A percentile compares a stretch with the other conserved stretches of the same genome.
Evolutionary conservation across 2,888 invertebrate genomes (phyloP).

Genomic region (Chymomyza amoena): DNA sequence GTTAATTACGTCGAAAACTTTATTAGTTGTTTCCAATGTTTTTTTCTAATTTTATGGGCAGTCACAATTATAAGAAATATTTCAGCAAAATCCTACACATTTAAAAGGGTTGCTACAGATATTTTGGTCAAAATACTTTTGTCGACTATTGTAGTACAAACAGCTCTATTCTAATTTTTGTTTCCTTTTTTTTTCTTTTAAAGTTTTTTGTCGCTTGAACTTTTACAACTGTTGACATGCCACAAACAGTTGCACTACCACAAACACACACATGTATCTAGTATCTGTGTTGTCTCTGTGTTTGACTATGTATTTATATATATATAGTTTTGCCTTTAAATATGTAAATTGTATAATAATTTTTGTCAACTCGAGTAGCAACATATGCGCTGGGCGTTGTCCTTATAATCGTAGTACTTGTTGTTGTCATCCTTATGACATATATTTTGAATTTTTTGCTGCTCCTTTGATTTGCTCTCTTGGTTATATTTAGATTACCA

Average conservation of each 20-base stretch:
- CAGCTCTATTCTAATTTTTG: background rate
- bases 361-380: constrained; percentile 17
- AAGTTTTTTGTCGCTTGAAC: background rate
- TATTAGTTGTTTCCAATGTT: no score
- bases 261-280: background rate
- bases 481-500: background rate
- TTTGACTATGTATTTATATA: no score
- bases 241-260: background rate
- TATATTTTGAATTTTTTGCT: background rate
- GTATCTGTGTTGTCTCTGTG: background rate
- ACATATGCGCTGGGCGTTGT: constrained; percentile 7
- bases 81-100: no score
- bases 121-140: background rate
- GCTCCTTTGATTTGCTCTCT: background rate
- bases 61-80: no score
- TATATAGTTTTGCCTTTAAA: background rate
- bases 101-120: no score
- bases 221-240: background rate
- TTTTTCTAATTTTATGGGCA: no score
- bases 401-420: background rate
- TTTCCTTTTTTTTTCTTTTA: background rate
- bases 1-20: no score
- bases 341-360: constrained; percentile 22
- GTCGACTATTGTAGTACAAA: no score
- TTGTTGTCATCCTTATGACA: background rate